Evolutionary conservation across 2,797 vertebrate genomes (phyloP), one percentile per base, ranked within the genome.

Genomic region (Eulemur albifrons): DNA sequence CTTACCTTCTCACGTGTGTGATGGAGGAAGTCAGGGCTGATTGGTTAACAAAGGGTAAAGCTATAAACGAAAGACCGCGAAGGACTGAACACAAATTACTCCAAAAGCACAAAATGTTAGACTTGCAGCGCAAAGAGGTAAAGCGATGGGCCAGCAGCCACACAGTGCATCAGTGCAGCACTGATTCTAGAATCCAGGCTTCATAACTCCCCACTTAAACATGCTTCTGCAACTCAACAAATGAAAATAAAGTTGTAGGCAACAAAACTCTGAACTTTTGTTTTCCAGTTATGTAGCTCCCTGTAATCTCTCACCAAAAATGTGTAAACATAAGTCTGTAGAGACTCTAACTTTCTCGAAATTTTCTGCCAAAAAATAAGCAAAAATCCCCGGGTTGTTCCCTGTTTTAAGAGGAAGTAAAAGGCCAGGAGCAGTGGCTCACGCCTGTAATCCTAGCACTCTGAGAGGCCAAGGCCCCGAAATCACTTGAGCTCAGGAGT

Each of bases 341-440:
- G 32, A 65, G n/a, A 10, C 23, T 57, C 25, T 57, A 52, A 32
- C 13, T 45, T 73, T 89, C 70, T 72, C 3, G 21, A 93, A 96
- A 85, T 79, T 91, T 95, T 91, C 85, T 43, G 27, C 61, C 76
- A 75, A 18, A 67, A 92, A 94, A 80, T 21, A n/a, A 52, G 38
- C 25, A 59, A 92, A 88, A 88, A 52, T 32, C 57, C 63, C 63
- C 82, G 65, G 27, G 45, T 67, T 65, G 67, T 70, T 79, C 83
- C 72, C 54, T 80, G 45, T 57, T 87, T 72, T 83, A 95, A 92
- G 63, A 92, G 84, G 88, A 97, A 95, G 76, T 92, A 59, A 59
- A 59, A 27, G 57, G 57, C 57, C 57, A 27, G 23, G 23, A 4
- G 4, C 9, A 1, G 23, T 59, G 57, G 54, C 54, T 25, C 54